phyloP scores from a whole-genome alignment of 2,888 invertebrate species.

The Silvanus unidentatus region DNA sequence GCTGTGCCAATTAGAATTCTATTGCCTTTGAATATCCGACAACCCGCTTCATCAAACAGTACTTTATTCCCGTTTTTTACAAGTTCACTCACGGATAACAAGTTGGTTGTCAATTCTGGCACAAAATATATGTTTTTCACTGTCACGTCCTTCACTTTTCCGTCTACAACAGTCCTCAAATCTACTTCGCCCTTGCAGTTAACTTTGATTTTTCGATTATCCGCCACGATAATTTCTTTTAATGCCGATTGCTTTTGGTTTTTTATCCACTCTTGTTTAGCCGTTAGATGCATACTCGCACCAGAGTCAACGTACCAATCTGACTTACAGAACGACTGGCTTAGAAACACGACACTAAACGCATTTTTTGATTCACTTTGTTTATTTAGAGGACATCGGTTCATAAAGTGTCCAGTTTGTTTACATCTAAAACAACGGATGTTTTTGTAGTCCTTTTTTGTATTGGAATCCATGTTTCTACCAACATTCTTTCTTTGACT shows the following conservation, averaged over 20 bases:
- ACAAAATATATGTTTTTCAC: not conserved
- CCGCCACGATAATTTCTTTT: conserved; percentile 19
- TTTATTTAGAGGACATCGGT: conserved; percentile 13
- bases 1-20: conserved; percentile 18
- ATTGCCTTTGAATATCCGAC: conserved; percentile 21
- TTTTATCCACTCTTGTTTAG: conserved; percentile 14
- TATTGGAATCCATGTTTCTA: too few relatives aligned
- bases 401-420: conserved; percentile 21
- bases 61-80: conserved; percentile 24
- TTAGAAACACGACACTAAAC: conserved; percentile 23
- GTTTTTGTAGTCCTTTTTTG: not conserved
- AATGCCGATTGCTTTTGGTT: conserved; percentile 10
- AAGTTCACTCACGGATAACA: conserved; percentile 16
- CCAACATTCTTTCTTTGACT: not conserved
- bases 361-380: conserved; percentile 5
- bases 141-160: not conserved
- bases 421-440: conserved; percentile 20
- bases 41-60: conserved; percentile 18
- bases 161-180: conserved; percentile 12
- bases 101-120: conserved; percentile 1
- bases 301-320: conserved; percentile 31
- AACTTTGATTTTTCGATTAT: conserved; percentile 18
- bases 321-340: conserved; percentile 12
- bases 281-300: conserved; percentile 25
- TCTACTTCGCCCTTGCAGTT: conserved; percentile 19